Evolutionary conservation across 1,140 invertebrate species (phyloP).

Genomic region (Stenopsyche tienmushanensis): DNA sequence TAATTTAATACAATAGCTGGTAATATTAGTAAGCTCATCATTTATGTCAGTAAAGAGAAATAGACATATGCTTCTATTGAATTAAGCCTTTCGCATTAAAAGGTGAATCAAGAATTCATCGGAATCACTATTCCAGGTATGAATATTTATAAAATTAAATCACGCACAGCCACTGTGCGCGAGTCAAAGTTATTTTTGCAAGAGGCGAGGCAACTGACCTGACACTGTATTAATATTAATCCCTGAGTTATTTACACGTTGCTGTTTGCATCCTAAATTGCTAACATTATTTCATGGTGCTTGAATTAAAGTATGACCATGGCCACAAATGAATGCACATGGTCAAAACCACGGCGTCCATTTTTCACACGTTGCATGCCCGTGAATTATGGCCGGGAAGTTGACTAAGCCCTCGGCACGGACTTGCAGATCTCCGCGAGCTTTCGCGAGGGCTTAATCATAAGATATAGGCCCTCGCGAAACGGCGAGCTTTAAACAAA

Average conservation of each 20-base stretch:
- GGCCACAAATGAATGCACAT: background rate
- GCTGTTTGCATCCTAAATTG: slow-evolving; percentile 33
- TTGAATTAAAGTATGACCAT: slow-evolving; percentile 18
- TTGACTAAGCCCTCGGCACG: slow-evolving; percentile 1
- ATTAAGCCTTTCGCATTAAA: no score
- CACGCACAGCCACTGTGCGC: slow-evolving; percentile 13
- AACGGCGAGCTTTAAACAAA: background rate
- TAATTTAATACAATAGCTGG: no score
- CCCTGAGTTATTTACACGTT: slow-evolving; percentile 35
- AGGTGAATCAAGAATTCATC: no score
- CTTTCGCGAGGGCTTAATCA: no score
- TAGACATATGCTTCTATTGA: no score
- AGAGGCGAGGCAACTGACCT: slow-evolving; percentile 33
- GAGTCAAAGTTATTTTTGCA: slow-evolving; percentile 36
- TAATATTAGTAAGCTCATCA: no score
- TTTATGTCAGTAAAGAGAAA: no score
- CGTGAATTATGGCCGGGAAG: slow-evolving; percentile 12
- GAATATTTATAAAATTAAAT: background rate
- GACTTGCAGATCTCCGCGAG: background rate
- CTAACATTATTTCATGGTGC: slow-evolving; percentile 30
- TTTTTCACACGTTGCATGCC: background rate
- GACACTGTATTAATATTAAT: slow-evolving; percentile 40
- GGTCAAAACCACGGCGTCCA: background rate
- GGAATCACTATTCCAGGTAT: no score
- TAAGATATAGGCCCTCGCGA: no score